A percentile compares a stretch with the other conserved stretches of the same genome.
Evolutionary conservation across 1,140 invertebrate species (phyloP).

Genomic region (Choristoneura fumiferana): DNA sequence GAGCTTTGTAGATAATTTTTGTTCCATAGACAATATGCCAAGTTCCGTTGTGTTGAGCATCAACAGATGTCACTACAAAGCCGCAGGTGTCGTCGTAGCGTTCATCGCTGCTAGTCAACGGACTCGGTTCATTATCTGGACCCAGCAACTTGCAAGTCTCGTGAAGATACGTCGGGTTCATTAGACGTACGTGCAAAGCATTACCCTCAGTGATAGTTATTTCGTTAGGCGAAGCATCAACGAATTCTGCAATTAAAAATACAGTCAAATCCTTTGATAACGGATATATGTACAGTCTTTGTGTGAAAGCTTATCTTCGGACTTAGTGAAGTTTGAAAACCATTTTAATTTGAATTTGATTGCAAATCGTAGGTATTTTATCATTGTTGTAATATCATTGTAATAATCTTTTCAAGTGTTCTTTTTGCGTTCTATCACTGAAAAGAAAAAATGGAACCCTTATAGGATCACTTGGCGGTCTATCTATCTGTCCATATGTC

Average conservation of each 20-base stretch:
- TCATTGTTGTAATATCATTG: too few relatives aligned
- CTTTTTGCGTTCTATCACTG: too few relatives aligned
- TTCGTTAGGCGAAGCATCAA: slow-evolving; percentile 37
- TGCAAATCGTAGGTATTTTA: too few relatives aligned
- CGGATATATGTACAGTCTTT: too few relatives aligned
- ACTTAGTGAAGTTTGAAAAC: too few relatives aligned
- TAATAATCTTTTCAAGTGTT: too few relatives aligned
- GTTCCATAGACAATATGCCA: slow-evolving; percentile 54
- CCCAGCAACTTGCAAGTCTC: slow-evolving; percentile 46
- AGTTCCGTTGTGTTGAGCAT: slow-evolving; percentile 31
- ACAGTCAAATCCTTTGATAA: background rate
- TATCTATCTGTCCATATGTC: too few relatives aligned
- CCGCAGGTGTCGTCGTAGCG: slow-evolving; percentile 36
- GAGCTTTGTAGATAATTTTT: slow-evolving; percentile 42
- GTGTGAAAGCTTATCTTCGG: too few relatives aligned
- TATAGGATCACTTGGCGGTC: too few relatives aligned
- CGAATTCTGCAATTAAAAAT: slow-evolving; percentile 43
- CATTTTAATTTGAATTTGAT: too few relatives aligned
- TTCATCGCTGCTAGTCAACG: slow-evolving; percentile 25
- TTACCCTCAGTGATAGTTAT: slow-evolving; percentile 46
- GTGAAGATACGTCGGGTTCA: slow-evolving; percentile 30
- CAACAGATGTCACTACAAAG: slow-evolving; percentile 38
- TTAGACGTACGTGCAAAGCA: slow-evolving; percentile 47
- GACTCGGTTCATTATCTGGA: slow-evolving; percentile 28
- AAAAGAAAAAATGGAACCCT: too few relatives aligned